A percentile compares a stretch with the other conserved stretches of the same genome.
phyloP scores from a whole-genome alignment of 2,888 invertebrate species.

The Mesochorus sp. region DNA sequence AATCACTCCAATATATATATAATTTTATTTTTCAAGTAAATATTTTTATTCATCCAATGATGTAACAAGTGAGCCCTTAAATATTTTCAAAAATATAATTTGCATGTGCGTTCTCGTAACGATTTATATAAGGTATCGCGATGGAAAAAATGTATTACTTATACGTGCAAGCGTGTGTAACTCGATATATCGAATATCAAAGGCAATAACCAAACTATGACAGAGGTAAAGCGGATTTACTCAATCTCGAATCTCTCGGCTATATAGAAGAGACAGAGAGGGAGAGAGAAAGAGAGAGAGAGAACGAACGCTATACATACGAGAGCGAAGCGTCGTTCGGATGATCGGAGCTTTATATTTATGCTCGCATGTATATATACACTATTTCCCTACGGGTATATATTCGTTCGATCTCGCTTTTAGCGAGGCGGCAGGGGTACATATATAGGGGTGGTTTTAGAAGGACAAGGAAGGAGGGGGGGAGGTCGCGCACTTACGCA shows the following conservation, averaged over 20 bases:
- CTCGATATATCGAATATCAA: conserved; percentile 56
- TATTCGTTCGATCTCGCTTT: conserved; percentile 57
- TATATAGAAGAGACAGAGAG: no score
- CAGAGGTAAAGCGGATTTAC: conserved; percentile 48
- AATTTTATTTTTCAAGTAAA: no score
- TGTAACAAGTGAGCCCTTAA: no score
- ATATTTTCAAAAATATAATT: background rate
- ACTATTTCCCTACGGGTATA: conserved; percentile 59
- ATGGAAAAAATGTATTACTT: background rate
- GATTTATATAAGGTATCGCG: no score
- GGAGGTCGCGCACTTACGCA: conserved; percentile 79
- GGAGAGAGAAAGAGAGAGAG: no score
- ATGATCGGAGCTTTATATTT: conserved; percentile 48
- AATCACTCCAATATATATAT: no score
- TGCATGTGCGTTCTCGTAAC: no score
- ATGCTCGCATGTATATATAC: background rate
- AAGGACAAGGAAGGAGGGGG: background rate
- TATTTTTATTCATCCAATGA: no score
- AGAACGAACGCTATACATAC: conserved; percentile 21
- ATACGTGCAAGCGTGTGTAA: conserved; percentile 1
- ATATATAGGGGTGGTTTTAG: conserved; percentile 38
- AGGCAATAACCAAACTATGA: conserved; percentile 32
- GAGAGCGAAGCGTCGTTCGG: conserved; percentile 29
- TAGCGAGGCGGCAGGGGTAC: conserved; percentile 55
- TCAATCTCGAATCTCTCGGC: conserved; percentile 52